Evolutionary conservation across 2,113 vertebrate species (phyloP).

Genomic region (Halichoeres trimaculatus): DNA sequence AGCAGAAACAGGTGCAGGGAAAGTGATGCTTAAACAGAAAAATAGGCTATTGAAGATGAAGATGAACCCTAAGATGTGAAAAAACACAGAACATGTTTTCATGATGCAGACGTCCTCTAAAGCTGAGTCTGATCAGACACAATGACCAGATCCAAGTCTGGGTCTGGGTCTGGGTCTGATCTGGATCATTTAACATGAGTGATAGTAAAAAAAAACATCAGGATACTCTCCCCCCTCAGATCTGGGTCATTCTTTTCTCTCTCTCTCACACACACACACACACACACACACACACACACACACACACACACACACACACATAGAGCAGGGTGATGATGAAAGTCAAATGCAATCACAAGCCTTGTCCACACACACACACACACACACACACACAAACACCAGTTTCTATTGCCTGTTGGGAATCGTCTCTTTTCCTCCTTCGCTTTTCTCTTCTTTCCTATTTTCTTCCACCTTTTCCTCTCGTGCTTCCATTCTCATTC

Average conservation of each 20-base stretch:
- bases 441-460: neutral
- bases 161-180: neutral
- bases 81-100: too few species aligned
- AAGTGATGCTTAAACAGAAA: too few species aligned
- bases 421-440: too few species aligned
- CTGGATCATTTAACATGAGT: constrained; percentile 7
- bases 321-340: constrained; percentile 78
- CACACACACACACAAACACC: constrained; percentile 27
- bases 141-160: too few species aligned
- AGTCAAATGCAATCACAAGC: constrained; percentile 77
- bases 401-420: too few species aligned
- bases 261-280: constrained; percentile 22
- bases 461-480: constrained; percentile 19
- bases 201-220: constrained; percentile 25
- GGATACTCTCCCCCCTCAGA: constrained; percentile 48
- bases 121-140: too few species aligned
- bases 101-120: too few species aligned
- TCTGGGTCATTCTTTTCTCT: constrained; percentile 74
- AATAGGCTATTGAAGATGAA: too few species aligned
- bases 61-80: too few species aligned
- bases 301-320: constrained; percentile 25
- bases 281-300: constrained; percentile 30
- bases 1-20: too few species aligned
- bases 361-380: constrained; percentile 50
- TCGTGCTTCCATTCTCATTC: neutral